Evolutionary conservation across 2,113 vertebrate species (phyloP), one percentile per base, ranked within the genome.

Genomic region (Callospermophilus lateralis): DNA sequence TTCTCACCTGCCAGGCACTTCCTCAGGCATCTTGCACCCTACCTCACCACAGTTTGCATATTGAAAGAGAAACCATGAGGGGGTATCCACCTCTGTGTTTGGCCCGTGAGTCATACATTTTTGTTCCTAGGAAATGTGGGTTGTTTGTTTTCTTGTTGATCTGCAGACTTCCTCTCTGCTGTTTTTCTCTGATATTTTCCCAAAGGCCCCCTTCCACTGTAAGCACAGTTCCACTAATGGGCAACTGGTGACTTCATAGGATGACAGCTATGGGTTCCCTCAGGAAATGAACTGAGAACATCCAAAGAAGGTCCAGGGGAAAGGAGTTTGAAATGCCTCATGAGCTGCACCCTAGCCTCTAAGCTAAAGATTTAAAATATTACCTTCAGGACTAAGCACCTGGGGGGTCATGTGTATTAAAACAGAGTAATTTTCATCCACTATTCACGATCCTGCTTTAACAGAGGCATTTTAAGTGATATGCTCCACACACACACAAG

Each of bases 141-240:
- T 26, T 72, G 32, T 68, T 88, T 95, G 68, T 90, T 88, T 93
- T 83, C 63, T 92, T 80, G 39, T 51, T 96, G 68, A 79, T 89
- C 42, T 95, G 51, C 20, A 45, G 42, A 48, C n/a, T 89, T 94
- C 65, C 61, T 67, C 80, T 81, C 17, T 45, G 19, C n/a, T 61
- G 65, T 34, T 87, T 55, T 78, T 77, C 22, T 53, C 37, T 48
- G 65, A n/a, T 5, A 67, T 63, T 79, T 93, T 63, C 72, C 68
- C 4, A 42, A 45, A 81, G 51, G 42, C 81, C 51, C 58, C 34
- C 34, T n/a, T n/a, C 4, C 16, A 1, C n/a, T 63, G 58, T 58
- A 13, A 70, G 48, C 42, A 84, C 16, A 79, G 51, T 15, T 42
- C 76, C 9, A 30, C 20, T 24, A 15, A 83, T 20, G 45, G 55